These are phyloP conservation scores for Stramonita haemastoma DNA, from an alignment of 2,888 invertebrate genomes.

Conservation along the genomic window DNA sequence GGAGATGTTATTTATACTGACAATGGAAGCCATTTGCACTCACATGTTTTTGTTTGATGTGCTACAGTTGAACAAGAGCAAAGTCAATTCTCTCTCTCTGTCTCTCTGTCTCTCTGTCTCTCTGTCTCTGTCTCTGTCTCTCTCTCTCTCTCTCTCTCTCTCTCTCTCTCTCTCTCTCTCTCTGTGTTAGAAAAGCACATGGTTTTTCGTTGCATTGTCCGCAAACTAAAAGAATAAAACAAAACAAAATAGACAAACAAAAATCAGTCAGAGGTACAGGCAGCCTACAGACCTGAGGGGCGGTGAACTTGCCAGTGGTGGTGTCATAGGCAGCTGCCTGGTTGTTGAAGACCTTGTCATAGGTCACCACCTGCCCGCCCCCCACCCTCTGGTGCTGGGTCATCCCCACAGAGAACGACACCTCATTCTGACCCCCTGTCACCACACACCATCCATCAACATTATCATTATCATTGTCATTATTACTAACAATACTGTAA, in stretches of 20 bases:
- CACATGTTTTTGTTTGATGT: no score
- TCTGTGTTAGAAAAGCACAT: no score
- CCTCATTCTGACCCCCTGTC: conserved; percentile 9
- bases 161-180: not conserved
- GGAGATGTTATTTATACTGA: no score
- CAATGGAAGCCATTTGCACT: not conserved
- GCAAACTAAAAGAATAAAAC: no score
- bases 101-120: not conserved
- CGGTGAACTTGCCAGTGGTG: conserved; percentile 55
- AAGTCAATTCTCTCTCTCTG: not conserved
- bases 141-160: not conserved
- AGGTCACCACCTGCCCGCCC: conserved; percentile 46
- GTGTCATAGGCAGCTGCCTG: conserved; percentile 57
- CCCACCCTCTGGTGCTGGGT: conserved; percentile 45
- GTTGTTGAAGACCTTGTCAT: conserved; percentile 57
- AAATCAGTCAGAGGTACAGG: no score
- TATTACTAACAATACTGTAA: not conserved
- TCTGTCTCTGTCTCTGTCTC: not conserved
- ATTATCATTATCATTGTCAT: not conserved
- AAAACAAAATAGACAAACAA: no score
- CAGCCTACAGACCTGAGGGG: conserved; percentile 52
- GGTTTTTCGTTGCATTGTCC: no score
- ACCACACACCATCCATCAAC: no score
- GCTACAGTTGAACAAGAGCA: no score
- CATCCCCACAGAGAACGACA: conserved; percentile 59